phyloP scores from a whole-genome alignment of 2,888 invertebrate genomes.

The Prosapia bicincta region DNA sequence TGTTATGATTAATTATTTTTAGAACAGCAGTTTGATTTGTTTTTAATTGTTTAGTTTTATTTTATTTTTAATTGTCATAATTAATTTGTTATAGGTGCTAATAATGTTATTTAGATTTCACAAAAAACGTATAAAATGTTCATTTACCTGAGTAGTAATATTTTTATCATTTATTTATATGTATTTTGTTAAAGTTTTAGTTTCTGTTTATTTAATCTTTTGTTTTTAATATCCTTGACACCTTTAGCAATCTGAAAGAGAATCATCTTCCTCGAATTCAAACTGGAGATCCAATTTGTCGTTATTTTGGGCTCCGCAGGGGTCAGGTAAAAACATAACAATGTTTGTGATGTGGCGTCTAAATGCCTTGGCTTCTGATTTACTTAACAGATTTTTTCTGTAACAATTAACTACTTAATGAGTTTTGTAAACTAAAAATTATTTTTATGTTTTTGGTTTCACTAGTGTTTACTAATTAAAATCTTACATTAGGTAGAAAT shows the following conservation, averaged over 20 bases:
- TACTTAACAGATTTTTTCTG: neutral
- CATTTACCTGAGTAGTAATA: no score
- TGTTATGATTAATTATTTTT: no score
- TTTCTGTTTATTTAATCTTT: neutral
- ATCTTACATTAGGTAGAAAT: no score
- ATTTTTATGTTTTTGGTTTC: no score
- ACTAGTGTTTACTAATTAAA: no score
- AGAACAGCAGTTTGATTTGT: no score
- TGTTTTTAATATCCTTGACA: neutral
- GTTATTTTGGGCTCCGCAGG: constrained; percentile 55
- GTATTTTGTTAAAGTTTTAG: neutral
- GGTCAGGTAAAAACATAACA: constrained; percentile 47
- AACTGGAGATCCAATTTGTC: constrained; percentile 54
- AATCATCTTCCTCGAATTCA: constrained; percentile 56
- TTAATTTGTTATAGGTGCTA: no score
- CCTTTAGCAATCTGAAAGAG: constrained; percentile 49
- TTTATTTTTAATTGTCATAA: no score
- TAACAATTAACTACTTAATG: neutral
- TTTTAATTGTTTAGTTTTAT: no score
- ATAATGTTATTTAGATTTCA: no score
- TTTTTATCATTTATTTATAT: no score
- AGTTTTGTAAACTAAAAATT: neutral
- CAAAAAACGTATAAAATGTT: no score
- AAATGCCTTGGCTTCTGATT: neutral
- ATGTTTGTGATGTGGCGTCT: neutral